Evolutionary conservation across 92 coral and sea anemone species (phyloP), one percentile per base, ranked within the genome.

Genomic region (Parazoanthus atlanticus): DNA sequence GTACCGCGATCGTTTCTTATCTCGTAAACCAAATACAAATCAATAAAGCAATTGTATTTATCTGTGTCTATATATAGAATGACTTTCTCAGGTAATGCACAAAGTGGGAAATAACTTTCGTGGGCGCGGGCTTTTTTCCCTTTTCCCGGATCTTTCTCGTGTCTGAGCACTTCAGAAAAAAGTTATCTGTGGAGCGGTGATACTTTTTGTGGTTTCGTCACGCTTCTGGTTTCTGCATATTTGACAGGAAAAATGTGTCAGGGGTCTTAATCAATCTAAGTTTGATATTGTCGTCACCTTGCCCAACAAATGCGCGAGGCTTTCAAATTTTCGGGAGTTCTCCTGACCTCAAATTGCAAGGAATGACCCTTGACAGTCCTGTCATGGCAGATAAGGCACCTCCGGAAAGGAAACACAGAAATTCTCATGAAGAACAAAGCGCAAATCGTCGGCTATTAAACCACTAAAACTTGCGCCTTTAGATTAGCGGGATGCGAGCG

Each of bases 211-310:
- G 87, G 78, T 69, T 26, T 13, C 28, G 58, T 25, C 54, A 26
- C 26, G 43, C 43, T 64, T 82, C 13, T 64, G 8, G 69, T 16
- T 9, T 26, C 33, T 21, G 76, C 72, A 23, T 67, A 43, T 65
- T 30, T 69, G 38, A 69, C 77, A 28, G 56, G 29, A 66, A 46
- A 43, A 83, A 36, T 65, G 78, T 66, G 66, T 67, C 78, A 64
- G 73, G 21, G 40, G 52, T 12, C 47, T 81, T 69, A 30, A 28
- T 43, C 86, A 83, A 69, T n/a, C 77, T 61, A 25, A 66, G 52
- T 23, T 40, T 40, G 25, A 43, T 36, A 40, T 31, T 82, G 86
- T 82, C 86, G 71, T 82, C 86, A 82, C 86, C 86, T 66, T 17
- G 75, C 32, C 33, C 43, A 65, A 41, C 86, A 65, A 65, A 54